phyloP scores from a whole-genome alignment of 35 echinoderm and acorn worm species.

The Apostichopus californicus region DNA sequence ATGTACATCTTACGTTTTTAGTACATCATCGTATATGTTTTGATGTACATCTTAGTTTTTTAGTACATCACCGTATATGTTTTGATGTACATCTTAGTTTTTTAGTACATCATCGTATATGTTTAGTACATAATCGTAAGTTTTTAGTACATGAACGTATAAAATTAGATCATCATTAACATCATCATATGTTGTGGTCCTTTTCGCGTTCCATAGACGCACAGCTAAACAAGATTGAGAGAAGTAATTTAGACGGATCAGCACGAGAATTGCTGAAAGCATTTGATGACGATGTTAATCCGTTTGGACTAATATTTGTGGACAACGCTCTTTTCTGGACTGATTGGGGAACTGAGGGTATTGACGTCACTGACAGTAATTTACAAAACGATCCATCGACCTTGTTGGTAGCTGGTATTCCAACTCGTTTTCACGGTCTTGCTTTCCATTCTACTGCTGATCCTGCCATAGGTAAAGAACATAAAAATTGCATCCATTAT shows the following conservation, averaged over 20 bases:
- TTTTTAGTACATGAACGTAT: no score
- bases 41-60: no score
- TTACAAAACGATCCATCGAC: not conserved
- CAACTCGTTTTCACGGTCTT: constrained; percentile 26
- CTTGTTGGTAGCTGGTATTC: not conserved
- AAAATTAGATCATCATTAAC: no score
- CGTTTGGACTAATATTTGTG: constrained; percentile 27
- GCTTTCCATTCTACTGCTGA: not conserved
- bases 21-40: no score
- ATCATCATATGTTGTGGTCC: no score
- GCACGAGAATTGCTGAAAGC: not conserved
- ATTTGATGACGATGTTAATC: constrained; percentile 18
- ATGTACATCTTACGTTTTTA: no score
- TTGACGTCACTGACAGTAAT: not conserved
- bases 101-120: no score
- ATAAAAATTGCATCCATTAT: not conserved
- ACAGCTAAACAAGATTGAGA: constrained; percentile 27
- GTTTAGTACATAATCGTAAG: no score
- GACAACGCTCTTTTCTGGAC: constrained; percentile 42
- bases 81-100: no score
- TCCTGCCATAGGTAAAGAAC: constrained; percentile 2
- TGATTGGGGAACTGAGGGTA: not conserved
- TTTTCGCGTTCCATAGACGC: no score
- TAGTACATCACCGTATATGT: no score
- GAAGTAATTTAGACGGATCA: constrained; percentile 27